Base-by-base conservation (phyloP, 1,140 invertebrate genomes). In the Drosophila ananassae region DNA sequence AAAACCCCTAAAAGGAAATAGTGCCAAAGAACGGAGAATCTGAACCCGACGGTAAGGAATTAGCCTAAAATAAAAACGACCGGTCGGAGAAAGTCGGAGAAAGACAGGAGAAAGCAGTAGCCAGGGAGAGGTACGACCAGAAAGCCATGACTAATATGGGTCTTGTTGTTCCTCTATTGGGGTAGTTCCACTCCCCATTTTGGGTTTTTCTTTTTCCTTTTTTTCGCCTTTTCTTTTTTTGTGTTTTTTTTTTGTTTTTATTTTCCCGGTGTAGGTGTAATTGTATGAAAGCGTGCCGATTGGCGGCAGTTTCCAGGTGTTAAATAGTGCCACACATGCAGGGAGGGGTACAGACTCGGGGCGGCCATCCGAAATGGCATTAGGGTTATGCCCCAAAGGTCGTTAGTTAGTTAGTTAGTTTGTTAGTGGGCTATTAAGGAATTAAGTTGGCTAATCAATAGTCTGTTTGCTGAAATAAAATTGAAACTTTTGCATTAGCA, bases 281-380 rank as follows among this genome's bases (percentile, higher is more conserved):
- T 87, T 80, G 82, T 81, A 68, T 77, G 81, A 84, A 87, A 52
- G 81, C 81, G 77, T 87, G 81, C 82, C 52, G 73, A 84, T 61
- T 60, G 55, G 56, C 63, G 72, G 22, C 62, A 66, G 69, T 54
- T 64, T 63, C 52, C 81, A 78, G 82, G 81, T 85, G 81, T 85
- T 85, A 87, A 85, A 82, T 87, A 85, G 87, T 85, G 74, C 22
- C 56, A 59, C 56, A 80, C 72, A 74, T 24, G 64, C 51, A 64
- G 30, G 25, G 9, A 17, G n/a, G 6, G 17, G 30, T 37, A 9
- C 22, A 10, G 13, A 13, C 2, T 8, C 0, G 28, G 9, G 2
- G 28, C 17, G 30, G 41, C 32, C 46, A 66, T 24, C 7, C 6
- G 10, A 25, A 46, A 9, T 7, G 44, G 62, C 51, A 75, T 82